Evolutionary conservation across 1,140 invertebrate genomes (phyloP), one percentile per base, ranked within the genome.

Genomic region (Drosophila nigromelanica): DNA sequence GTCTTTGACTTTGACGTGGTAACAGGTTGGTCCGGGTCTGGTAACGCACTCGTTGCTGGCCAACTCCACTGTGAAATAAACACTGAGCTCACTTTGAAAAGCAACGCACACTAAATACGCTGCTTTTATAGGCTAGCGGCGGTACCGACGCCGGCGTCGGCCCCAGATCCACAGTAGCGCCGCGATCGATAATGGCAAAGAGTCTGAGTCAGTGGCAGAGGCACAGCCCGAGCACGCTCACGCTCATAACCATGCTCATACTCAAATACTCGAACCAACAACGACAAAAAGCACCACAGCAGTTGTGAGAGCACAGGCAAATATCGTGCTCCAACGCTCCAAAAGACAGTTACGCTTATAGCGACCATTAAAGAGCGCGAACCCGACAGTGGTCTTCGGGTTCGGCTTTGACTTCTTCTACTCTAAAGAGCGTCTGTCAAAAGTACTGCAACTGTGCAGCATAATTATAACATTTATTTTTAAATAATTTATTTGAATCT

Each of bases 71-170:
- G 81, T 68, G 56, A 42, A 63, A 72, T 67, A 61, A 79, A 89
- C 80, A 91, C 89, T 91, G 89, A 91, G 76, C 73, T 71, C 67
- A 75, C 81, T 82, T 76, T 55, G 62, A 89, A 90, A 89, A 91
- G 70, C 82, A 83, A 58, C 76, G 37, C 85, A 73, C 73, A 73
- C 76, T 82, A 89, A 90, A 91, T 90, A 72, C 50, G 68, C 68
- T 27, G 71, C 79, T 91, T 91, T 91, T 91, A 91, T 91, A 90
- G 83, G 69, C 69, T 55, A 68, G 40, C 39, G 48, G 56, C 33
- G 33, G 6, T 10, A 43, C n/a, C 50, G 55, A 18, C 54, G 51
- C 37, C 54, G 33, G 40, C 54, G 24, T 30, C 69, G 40, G 66
- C 40, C 56, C 58, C 62, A 50, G 74, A 73, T 76, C 72, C 47